Base-by-base conservation (phyloP, 2,113 vertebrate genomes). In the Colistium nudipinnis region DNA sequence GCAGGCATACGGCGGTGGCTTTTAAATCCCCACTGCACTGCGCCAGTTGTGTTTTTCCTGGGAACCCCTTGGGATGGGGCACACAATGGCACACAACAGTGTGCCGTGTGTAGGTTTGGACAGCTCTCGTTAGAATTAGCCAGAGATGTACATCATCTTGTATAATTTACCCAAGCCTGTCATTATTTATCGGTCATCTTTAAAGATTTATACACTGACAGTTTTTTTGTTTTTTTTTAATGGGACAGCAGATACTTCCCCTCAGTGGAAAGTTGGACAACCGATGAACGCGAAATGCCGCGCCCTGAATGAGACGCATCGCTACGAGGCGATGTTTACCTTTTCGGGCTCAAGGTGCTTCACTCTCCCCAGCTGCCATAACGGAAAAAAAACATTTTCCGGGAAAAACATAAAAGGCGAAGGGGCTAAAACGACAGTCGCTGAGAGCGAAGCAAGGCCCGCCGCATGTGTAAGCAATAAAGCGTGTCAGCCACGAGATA, bases 381-480 rank as follows among this genome's bases (percentile, higher is more conserved):
- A 59, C 30, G n/a, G n/a, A n/a, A n/a, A n/a, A n/a, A n/a, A n/a
- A n/a, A n/a, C n/a, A n/a, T n/a, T n/a, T n/a, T n/a, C n/a, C n/a
- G n/a, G n/a, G n/a, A n/a, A 71, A 73, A 70, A 54, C 31, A 17
- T 13, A 68, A 66, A 54, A 33, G 33, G 30, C 8, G 7, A 39
- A 49, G 51, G 30, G 36, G 25, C 44, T 64, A 20, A 69, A 31
- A 41, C 65, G 45, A 33, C 48, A 62, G 25, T 67, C 1, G 12
- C 77, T 76, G 52, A 64, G 54, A 70, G 63, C 57, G 53, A 73
- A 65, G 66, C 71, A 74, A 68, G 54, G 85, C 75, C 52, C 43
- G 45, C n/a, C n/a, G 74, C 89, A 92, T 80, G 45, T 91, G 89
- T 83, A 88, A 80, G 74, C 55, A 85, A 91, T 91, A 89, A 89